Evolutionary conservation across 2,797 vertebrate species (phyloP), one percentile per base, ranked within the genome.

Genomic region (Cyclura pinguis): DNA sequence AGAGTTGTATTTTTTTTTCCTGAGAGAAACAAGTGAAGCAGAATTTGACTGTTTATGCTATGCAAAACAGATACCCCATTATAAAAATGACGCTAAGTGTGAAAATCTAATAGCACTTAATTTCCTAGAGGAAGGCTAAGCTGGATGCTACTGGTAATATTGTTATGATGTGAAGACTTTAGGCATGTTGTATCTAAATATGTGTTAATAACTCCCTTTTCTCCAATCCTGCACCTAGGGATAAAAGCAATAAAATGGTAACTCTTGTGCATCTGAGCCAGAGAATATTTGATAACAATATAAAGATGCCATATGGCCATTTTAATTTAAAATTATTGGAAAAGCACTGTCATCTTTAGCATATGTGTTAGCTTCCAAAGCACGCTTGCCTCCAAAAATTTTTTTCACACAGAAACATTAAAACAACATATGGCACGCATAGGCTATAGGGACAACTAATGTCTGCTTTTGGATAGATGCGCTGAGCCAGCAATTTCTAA

Each of bases 161-260:
- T 92, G 94, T 81, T 88, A 24, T 94, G 87, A 89, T 93, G 95
- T 93, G 90, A 97, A 88, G 86, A 94, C 59, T 87, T 94, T 84
- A 95, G 76, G 52, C 0, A 14, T 93, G 87, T 93, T 96, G 27
- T 91, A 93, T 94, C 92, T 95, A 96, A 96, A 96, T 83, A 91
- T 82, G 86, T 88, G 94, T 96, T 96, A 96, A 94, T 93, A 95
- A 95, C 8, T 91, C 95, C 94, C 92, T 94, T 69, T 93, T 95
- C 22, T 72, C 64, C 7, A 2, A 50, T 81, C 59, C 87, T 0
- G 74, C 4, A 91, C 88, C 86, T 81, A 35, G 67, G 90, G 91
- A 88, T 38, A 86, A 93, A 82, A 88, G 59, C 27, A 8, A 83
- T 84, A 86, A 94, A 94, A 94, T 64, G 4, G 0, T 5, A 38